Percentiles rank a stretch among this genome's conserved stretches.
These are phyloP conservation scores for Alouatta palliata DNA, from an alignment of 2,113 vertebrate species.

Conservation along the genomic window DNA sequence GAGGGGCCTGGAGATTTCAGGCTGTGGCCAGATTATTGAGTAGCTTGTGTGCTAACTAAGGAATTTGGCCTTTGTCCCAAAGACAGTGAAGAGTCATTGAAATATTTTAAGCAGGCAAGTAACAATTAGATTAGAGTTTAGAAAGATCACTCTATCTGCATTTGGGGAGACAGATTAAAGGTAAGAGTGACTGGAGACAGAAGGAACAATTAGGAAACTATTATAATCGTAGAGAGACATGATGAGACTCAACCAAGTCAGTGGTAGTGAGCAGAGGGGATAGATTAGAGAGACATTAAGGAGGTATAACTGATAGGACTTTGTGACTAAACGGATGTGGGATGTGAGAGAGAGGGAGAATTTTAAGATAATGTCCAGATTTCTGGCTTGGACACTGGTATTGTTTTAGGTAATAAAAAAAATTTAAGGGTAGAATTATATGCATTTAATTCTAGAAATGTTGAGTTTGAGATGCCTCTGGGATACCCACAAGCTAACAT, in stretches of 20 bases:
- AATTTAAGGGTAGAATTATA: not conserved
- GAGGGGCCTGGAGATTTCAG: not conserved
- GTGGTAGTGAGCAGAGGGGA: not conserved
- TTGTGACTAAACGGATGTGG: not conserved
- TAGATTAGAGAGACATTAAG: constrained; percentile 24
- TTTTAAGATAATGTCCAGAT: not conserved
- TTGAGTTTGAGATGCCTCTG: constrained; percentile 29
- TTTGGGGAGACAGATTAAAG: not conserved
- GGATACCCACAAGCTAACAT: not conserved
- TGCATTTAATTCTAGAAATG: constrained; percentile 3
- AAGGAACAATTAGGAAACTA: not conserved
- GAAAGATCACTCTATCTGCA: not conserved
- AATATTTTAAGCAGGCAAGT: constrained; percentile 9
- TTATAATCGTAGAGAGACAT: constrained; percentile 16
- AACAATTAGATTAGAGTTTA: constrained; percentile 35
- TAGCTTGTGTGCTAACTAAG: not conserved
- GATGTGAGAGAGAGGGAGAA: not conserved
- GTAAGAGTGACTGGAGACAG: not conserved
- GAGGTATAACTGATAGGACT: not conserved
- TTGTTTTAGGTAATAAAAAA: constrained; percentile 17
- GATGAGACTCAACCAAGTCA: not conserved
- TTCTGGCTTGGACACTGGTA: not conserved
- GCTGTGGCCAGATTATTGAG: not conserved
- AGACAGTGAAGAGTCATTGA: not conserved
- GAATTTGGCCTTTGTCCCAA: not conserved